Evolutionary conservation across 2,888 invertebrate species (phyloP).

Genomic region (Poecilobothrus nobilitatus): DNA sequence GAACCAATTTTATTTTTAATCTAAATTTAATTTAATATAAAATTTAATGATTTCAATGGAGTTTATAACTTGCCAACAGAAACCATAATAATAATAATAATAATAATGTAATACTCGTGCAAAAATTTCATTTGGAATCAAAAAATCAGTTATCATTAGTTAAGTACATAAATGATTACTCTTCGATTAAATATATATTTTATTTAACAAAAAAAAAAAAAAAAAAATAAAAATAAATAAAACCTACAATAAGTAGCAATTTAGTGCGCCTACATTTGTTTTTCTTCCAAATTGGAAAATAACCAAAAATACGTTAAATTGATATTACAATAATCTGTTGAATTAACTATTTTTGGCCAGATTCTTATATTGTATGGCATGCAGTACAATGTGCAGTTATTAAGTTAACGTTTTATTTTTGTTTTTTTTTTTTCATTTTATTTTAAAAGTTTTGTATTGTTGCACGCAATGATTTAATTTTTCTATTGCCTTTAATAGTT

Average conservation of each 20-base stretch:
- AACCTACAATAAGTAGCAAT: no score
- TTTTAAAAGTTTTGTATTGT: not conserved
- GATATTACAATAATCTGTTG: not conserved
- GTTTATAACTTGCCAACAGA: no score
- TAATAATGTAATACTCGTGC: not conserved
- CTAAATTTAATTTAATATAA: no score
- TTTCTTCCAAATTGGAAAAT: no score
- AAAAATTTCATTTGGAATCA: not conserved
- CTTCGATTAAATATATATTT: not conserved
- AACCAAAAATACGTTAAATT: not conserved
- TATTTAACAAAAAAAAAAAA: no score
- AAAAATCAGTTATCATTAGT: slow-evolving; percentile 4
- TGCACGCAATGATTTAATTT: not conserved
- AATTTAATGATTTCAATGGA: no score
- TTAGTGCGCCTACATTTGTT: no score
- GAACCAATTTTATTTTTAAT: no score
- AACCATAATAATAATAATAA: no score
- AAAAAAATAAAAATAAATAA: no score
- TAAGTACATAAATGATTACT: not conserved
- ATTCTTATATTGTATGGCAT: not conserved
- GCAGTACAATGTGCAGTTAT: not conserved
- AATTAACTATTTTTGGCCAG: not conserved
- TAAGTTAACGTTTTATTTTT: no score
- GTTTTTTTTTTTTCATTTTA: no score
- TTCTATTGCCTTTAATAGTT: not conserved